phyloP scores from a whole-genome alignment of 2,113 vertebrate genomes.

The Poeciliopsis prolifica region DNA sequence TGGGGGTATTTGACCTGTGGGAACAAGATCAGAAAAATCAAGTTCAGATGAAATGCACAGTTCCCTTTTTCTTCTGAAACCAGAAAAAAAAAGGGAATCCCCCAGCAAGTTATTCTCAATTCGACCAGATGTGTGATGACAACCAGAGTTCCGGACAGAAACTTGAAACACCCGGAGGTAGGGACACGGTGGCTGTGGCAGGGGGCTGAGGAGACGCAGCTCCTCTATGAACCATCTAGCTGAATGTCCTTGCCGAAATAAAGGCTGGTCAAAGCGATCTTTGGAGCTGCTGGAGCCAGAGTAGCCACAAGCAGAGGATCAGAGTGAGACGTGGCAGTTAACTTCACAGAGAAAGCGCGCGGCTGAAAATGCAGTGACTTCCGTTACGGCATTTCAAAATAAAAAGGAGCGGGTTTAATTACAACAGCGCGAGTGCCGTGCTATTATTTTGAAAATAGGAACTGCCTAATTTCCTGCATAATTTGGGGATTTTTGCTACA shows the following conservation, averaged over 20 bases:
- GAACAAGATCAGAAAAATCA: background rate
- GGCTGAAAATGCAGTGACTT: background rate
- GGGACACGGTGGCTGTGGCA: background rate
- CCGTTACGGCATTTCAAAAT: slow-evolving; percentile 22
- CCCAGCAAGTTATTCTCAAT: slow-evolving; percentile 28
- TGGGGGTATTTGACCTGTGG: background rate
- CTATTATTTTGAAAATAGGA: slow-evolving; percentile 55
- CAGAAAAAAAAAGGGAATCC: slow-evolving; percentile 44
- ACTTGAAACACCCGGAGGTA: slow-evolving; percentile 12
- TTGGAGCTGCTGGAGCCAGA: slow-evolving; percentile 1
- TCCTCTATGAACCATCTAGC: background rate
- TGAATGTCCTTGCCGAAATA: slow-evolving; percentile 1
- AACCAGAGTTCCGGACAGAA: slow-evolving; percentile 50
- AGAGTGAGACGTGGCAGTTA: slow-evolving; percentile 82
- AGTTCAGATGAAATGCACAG: background rate
- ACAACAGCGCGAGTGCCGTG: accelerated
- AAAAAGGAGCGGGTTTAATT: background rate
- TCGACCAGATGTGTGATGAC: slow-evolving; percentile 34
- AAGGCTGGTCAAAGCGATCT: background rate
- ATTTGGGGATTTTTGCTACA: background rate
- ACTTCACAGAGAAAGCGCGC: slow-evolving; percentile 4
- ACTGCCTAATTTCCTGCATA: background rate
- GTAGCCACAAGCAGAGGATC: slow-evolving; percentile 29
- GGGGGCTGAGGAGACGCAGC: background rate
- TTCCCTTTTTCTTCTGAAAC: slow-evolving; percentile 9